Conservation (phyloP, 2,888 invertebrate genomes). For the Chrysolina haemoptera region DNA sequence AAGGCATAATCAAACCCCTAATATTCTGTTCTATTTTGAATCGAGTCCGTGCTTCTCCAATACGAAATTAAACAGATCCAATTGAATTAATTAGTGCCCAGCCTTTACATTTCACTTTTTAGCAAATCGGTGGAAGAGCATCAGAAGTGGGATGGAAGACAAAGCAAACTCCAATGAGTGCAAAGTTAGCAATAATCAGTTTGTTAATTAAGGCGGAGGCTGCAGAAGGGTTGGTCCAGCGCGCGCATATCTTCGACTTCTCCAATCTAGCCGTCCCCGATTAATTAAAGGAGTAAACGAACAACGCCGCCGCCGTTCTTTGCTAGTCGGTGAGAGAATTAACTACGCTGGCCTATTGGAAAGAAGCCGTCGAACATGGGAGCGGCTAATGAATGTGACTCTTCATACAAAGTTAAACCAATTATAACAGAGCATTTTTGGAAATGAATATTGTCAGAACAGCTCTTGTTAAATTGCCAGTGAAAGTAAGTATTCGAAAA, state of each 20-base stretch:
- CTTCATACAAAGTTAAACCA: constrained; percentile 47
- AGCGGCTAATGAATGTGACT: constrained; percentile 49
- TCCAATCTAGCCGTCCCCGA: constrained; percentile 66
- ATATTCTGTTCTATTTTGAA: no score
- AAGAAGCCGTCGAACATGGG: constrained; percentile 47
- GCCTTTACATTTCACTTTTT: constrained; percentile 40
- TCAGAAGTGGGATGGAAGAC: constrained; percentile 47
- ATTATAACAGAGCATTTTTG: constrained; percentile 45
- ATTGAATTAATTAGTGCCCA: constrained; percentile 27
- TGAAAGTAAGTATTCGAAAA: no score
- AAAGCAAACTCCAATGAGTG: constrained; percentile 50
- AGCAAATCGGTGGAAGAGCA: constrained; percentile 29
- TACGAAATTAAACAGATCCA: no score
- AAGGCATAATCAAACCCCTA: no score
- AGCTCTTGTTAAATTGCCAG: constrained; percentile 27
- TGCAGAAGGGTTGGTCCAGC: constrained; percentile 68
- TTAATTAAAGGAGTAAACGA: constrained; percentile 68
- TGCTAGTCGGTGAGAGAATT: constrained; percentile 55
- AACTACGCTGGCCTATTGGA: constrained; percentile 56
- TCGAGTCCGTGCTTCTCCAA: no score
- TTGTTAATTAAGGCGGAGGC: constrained; percentile 68
- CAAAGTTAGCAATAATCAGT: constrained; percentile 59
- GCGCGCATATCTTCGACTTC: constrained; percentile 71
- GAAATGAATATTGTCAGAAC: constrained; percentile 45
- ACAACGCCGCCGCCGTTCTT: constrained; percentile 53